Evolutionary conservation across 2,888 invertebrate genomes (phyloP).

Genomic region (Nysson spinosus): DNA sequence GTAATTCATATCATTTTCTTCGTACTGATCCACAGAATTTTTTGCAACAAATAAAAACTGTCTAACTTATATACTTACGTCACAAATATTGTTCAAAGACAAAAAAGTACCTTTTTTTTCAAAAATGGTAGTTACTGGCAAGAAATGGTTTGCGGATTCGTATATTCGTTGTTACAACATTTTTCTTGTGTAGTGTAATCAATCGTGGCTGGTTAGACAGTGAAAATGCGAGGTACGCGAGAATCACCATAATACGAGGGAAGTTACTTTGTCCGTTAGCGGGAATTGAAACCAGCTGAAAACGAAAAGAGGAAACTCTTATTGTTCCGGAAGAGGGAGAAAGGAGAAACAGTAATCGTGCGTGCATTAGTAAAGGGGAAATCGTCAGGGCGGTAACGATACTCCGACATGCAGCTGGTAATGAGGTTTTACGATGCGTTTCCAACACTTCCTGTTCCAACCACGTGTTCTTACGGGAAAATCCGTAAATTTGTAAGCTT

Average conservation of each 20-base stretch:
- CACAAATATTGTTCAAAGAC: too few relatives aligned
- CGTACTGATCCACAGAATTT: too few relatives aligned
- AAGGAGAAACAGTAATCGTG: constrained; percentile 27
- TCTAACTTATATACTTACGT: too few relatives aligned
- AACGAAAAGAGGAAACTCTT: constrained; percentile 33
- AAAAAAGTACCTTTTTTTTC: too few relatives aligned
- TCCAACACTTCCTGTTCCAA: constrained; percentile 1
- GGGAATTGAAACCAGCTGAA: constrained; percentile 27
- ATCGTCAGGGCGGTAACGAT: constrained; percentile 34
- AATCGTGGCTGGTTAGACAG: constrained; percentile 12
- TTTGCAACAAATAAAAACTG: too few relatives aligned
- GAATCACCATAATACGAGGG: constrained; percentile 32
- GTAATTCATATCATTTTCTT: too few relatives aligned
- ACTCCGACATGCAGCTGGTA: constrained; percentile 2
- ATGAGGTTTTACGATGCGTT: constrained; percentile 33
- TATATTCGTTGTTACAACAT: constrained; percentile 15
- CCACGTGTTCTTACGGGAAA: too few relatives aligned
- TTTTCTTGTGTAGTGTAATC: constrained; percentile 41
- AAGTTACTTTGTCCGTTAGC: constrained; percentile 20
- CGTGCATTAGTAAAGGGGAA: constrained; percentile 33
- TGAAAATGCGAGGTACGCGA: constrained; percentile 7
- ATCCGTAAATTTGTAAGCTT: too few relatives aligned
- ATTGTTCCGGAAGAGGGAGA: constrained; percentile 23
- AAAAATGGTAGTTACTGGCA: neutral
- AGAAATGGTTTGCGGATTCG: too few relatives aligned